Conservation (phyloP, 2,888 invertebrate genomes). For the Hydroisotoma schaefferi region DNA sequence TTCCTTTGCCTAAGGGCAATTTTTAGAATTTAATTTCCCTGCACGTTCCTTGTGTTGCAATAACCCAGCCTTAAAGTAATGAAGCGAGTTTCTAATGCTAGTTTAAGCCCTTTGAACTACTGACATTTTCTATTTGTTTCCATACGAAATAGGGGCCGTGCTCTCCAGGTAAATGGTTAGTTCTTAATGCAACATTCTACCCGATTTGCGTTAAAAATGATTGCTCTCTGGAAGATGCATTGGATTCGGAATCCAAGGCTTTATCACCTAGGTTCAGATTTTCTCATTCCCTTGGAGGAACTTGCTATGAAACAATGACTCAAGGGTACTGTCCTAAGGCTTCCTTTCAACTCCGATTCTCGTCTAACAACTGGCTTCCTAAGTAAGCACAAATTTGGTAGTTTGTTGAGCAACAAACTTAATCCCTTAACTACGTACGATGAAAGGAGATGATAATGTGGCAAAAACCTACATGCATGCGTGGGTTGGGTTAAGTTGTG, state of each 20-base stretch:
- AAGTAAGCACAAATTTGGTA: constrained; percentile 8
- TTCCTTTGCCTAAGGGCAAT: neutral
- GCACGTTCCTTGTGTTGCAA: neutral
- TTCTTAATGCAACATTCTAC: constrained; percentile 30
- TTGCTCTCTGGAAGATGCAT: neutral
- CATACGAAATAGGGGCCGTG: constrained; percentile 39
- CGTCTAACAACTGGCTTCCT: constrained; percentile 33
- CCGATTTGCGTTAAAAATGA: constrained; percentile 34
- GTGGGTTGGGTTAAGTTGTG: neutral
- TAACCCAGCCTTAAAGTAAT: neutral
- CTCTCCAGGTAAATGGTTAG: constrained; percentile 34
- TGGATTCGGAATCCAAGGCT: constrained; percentile 5
- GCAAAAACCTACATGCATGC: neutral
- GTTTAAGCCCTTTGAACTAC: no score
- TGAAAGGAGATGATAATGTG: no score
- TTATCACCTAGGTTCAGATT: constrained; percentile 23
- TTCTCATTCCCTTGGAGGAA: constrained; percentile 13
- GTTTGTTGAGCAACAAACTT: no score
- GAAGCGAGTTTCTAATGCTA: neutral
- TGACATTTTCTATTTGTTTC: no score
- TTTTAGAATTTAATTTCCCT: neutral
- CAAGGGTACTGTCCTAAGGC: constrained; percentile 32
- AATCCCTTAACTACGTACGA: no score
- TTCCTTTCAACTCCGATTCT: constrained; percentile 26
- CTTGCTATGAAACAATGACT: constrained; percentile 30